These are phyloP conservation scores for Dryocosmus kuriphilus DNA, from an alignment of 2,888 invertebrate species.

Conservation along the genomic window DNA sequence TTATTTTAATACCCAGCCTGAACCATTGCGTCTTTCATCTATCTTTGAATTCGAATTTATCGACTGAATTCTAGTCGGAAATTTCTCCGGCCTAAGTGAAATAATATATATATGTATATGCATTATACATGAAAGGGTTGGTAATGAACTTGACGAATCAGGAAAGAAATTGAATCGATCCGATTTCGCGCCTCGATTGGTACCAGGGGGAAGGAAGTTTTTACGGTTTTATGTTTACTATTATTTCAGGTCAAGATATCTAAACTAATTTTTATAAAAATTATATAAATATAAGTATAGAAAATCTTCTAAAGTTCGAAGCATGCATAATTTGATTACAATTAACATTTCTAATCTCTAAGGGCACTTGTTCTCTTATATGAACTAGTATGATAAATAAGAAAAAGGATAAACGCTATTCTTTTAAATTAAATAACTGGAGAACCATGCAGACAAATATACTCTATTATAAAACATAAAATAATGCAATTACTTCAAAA, in stretches of 20 bases:
- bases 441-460: no score
- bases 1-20: constrained; percentile 7
- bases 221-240: no score
- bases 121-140: constrained; percentile 40
- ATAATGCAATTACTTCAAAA: neutral
- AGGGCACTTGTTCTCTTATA: no score
- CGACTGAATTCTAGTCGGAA: neutral
- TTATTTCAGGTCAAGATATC: no score
- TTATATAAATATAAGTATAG: no score
- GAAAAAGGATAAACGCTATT: no score
- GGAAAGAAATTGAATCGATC: constrained; percentile 72
- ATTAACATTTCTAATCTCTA: no score
- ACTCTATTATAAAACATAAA: neutral
- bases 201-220: neutral
- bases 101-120: neutral
- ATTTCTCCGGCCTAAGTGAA: neutral
- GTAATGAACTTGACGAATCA: constrained; percentile 70
- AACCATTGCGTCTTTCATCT: neutral
- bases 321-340: no score
- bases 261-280: no score
- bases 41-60: neutral
- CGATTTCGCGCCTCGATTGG: constrained; percentile 70
- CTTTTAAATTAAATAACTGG: no score
- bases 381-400: no score
- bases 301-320: no score